phyloP scores from a whole-genome alignment of 1,140 invertebrate genomes.

The Yoshiicerus persimilis region DNA sequence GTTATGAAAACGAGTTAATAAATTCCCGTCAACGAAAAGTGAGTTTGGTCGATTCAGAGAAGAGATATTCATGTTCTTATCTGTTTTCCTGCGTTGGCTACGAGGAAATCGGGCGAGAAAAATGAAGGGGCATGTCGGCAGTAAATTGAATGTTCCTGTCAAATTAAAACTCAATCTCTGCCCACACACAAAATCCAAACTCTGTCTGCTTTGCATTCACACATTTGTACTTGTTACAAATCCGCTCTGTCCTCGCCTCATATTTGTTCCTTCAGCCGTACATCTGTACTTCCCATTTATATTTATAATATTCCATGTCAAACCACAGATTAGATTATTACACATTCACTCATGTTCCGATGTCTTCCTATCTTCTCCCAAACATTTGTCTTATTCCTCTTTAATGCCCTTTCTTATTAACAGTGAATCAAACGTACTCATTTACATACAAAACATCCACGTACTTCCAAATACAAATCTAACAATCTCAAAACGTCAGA shows the following conservation, averaged over 20 bases:
- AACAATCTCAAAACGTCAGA: not conserved
- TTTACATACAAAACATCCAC: not conserved
- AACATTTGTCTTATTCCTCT: not conserved
- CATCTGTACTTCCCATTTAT: not conserved
- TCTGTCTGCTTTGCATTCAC: not conserved
- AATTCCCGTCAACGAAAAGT: not conserved
- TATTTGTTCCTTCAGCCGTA: not conserved
- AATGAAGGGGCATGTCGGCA: constrained; percentile 14
- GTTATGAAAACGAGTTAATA: not conserved
- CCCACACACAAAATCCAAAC: not conserved
- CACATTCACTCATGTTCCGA: not conserved
- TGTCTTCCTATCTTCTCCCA: not conserved
- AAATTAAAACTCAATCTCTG: constrained; percentile 18
- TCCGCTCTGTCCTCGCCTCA: not conserved
- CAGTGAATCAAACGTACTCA: not conserved
- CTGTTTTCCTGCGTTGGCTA: not conserved
- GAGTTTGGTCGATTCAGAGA: not conserved
- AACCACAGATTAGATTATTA: not conserved
- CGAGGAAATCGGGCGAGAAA: constrained; percentile 15
- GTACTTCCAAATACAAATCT: too few relatives aligned
- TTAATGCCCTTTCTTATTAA: not conserved
- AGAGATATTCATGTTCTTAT: not conserved
- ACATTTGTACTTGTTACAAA: not conserved
- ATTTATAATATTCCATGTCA: not conserved
- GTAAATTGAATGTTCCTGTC: constrained; percentile 20